A percentile compares a stretch with the other conserved stretches of the same genome.
phyloP scores from a whole-genome alignment of 2,888 invertebrate species.

The Halictus ligatus region DNA sequence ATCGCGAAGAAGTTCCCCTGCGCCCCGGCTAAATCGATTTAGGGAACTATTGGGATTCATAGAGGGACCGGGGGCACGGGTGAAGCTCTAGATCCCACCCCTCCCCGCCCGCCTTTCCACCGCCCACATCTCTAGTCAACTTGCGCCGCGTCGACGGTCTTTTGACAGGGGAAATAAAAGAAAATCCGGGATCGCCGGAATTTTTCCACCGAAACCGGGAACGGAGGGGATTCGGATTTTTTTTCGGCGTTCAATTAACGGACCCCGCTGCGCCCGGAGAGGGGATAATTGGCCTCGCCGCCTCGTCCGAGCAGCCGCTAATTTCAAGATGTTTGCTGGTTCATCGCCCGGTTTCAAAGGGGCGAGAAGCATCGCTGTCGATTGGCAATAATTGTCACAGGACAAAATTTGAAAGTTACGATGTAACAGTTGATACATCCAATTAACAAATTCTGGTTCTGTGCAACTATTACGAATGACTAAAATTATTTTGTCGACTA shows the following conservation, averaged over 20 bases:
- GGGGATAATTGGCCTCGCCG: slow-evolving; percentile 17
- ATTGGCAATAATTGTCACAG: not conserved
- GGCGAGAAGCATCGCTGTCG: not conserved
- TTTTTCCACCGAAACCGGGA: not conserved
- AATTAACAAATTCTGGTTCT: not conserved
- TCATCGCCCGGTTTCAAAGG: not conserved
- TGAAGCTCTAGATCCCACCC: not conserved
- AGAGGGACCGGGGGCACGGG: too few species aligned
- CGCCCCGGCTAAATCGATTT: slow-evolving; percentile 44
- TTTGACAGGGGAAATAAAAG: slow-evolving; percentile 14
- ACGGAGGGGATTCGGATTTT: not conserved
- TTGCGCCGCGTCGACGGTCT: slow-evolving; percentile 11
- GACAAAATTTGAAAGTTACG: too few species aligned
- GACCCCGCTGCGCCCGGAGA: too few species aligned
- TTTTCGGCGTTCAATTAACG: slow-evolving; percentile 9
- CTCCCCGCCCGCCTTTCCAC: too few species aligned
- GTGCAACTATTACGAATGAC: too few species aligned
- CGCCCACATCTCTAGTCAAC: not conserved
- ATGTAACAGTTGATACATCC: too few species aligned
- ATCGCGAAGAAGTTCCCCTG: slow-evolving; percentile 47
- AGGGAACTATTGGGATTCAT: slow-evolving; percentile 27
- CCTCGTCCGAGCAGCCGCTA: not conserved
- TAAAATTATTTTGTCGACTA: too few species aligned
- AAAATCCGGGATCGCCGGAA: not conserved
- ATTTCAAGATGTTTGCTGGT: slow-evolving; percentile 13